phyloP scores from a whole-genome alignment of 2,797 vertebrate genomes.

The Cossypha caffra region DNA sequence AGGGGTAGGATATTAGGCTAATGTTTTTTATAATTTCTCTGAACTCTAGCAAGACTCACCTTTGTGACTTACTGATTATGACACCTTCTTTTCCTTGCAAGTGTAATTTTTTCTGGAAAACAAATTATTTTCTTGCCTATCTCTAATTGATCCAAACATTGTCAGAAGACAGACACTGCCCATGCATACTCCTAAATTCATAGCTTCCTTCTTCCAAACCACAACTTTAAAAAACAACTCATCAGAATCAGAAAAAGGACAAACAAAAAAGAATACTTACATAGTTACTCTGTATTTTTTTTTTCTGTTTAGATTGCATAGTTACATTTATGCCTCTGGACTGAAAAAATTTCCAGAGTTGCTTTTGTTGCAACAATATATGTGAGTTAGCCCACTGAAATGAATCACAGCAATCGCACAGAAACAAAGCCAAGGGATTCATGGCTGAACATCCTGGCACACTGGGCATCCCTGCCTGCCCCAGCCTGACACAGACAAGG shows the following conservation, averaged over 20 bases:
- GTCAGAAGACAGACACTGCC: neutral
- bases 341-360: neutral
- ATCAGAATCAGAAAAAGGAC: neutral
- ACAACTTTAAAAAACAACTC: neutral
- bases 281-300: neutral
- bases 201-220: neutral
- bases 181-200: neutral
- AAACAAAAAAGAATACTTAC: neutral
- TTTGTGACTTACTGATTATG: neutral
- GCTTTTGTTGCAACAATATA: neutral
- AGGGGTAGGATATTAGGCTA: neutral
- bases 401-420: neutral
- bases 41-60: neutral
- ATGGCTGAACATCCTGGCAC: neutral
- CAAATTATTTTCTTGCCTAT: neutral
- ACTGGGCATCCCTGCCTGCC: neutral
- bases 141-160: neutral
- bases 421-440: conserved; percentile 12
- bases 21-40: neutral
- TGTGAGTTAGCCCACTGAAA: neutral
- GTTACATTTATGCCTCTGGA: neutral
- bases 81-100: neutral
- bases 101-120: neutral
- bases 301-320: neutral
- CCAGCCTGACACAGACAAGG: neutral